phyloP scores from a whole-genome alignment of 2,113 vertebrate species.

The Caretta caretta region DNA sequence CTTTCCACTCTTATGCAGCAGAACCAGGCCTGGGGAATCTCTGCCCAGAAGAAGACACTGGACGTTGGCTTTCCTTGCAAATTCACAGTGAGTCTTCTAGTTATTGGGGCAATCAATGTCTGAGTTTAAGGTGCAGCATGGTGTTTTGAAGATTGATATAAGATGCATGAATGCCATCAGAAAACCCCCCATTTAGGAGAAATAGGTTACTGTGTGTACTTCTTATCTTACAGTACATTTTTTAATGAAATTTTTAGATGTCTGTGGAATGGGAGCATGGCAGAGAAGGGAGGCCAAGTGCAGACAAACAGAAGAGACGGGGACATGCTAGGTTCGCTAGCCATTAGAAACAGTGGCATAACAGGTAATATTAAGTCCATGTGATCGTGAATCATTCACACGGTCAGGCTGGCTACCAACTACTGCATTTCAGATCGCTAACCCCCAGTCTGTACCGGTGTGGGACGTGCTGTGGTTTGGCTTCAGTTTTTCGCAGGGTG shows the following conservation, averaged over 20 bases:
- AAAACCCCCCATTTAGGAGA: not conserved
- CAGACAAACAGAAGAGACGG: not conserved
- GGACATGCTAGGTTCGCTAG: not conserved
- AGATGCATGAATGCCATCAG: not conserved
- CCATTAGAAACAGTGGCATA: not conserved
- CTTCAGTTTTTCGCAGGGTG: not conserved
- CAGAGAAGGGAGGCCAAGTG: not conserved
- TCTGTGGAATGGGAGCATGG: not conserved
- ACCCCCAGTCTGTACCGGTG: not conserved
- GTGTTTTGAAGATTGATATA: slow-evolving; percentile 34
- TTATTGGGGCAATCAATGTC: not conserved
- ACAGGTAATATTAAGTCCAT: not conserved
- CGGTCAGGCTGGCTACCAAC: rapidly evolving
- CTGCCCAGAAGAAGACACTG: not conserved
- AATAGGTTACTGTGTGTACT: not conserved
- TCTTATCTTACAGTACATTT: not conserved
- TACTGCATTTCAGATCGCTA: not conserved
- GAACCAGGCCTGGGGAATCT: not conserved
- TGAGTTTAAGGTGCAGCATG: slow-evolving; percentile 1
- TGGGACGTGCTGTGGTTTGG: not conserved
- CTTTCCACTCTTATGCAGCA: not conserved
- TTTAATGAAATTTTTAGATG: not conserved
- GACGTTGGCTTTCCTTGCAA: slow-evolving; percentile 15
- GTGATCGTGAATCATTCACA: not conserved
- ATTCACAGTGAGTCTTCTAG: not conserved